Conservation (phyloP, 2,797 vertebrate genomes). For the Gymnocypris eckloni region DNA sequence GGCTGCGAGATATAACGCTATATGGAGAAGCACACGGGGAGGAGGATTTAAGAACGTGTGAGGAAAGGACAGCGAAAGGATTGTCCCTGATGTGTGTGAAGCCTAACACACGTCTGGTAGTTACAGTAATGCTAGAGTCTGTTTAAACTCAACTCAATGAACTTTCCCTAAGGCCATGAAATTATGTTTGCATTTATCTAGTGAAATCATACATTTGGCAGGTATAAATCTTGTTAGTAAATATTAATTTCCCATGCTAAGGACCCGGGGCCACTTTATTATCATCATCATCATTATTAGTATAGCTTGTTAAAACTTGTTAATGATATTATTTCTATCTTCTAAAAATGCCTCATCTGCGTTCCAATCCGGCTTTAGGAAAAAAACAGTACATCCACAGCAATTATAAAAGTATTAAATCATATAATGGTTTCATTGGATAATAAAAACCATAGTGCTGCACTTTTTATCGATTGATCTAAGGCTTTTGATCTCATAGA, state of each 20-base stretch:
- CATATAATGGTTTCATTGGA: no score
- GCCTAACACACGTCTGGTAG: not conserved
- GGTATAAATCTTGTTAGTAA: not conserved
- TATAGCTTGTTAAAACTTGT: no score
- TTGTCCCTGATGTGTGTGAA: not conserved
- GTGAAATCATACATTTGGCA: not conserved
- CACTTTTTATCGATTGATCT: no score
- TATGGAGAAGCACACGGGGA: constrained; percentile 31
- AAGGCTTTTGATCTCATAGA: no score
- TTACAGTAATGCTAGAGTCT: not conserved
- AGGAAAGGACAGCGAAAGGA: constrained; percentile 14
- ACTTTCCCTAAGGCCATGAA: not conserved
- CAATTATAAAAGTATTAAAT: no score
- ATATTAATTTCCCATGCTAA: not conserved
- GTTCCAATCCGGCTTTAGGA: no score
- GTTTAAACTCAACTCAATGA: not conserved
- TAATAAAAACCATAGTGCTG: no score
- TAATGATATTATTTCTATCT: no score
- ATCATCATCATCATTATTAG: not conserved
- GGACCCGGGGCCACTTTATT: not conserved
- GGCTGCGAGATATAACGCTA: constrained; percentile 45
- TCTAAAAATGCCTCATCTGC: no score
- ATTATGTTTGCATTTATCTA: not conserved
- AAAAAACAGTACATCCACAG: no score
- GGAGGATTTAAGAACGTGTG: not conserved